Evolutionary conservation across 2,113 vertebrate genomes (phyloP), one percentile per base, ranked within the genome.

Genomic region (Eretmochelys imbricata): DNA sequence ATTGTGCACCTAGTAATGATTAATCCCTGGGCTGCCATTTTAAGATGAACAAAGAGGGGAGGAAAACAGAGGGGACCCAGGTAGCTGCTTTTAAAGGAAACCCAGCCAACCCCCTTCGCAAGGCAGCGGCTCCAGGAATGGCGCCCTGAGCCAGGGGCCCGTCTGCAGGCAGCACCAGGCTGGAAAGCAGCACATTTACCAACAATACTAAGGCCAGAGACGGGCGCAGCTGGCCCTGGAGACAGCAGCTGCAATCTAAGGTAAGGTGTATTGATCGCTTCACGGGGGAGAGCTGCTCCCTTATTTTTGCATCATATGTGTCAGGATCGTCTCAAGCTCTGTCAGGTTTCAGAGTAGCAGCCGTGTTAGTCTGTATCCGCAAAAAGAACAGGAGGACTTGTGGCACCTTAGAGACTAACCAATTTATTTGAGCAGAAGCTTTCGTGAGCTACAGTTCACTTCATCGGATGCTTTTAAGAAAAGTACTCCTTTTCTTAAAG

Each of bases 41-140:
- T 93, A 86, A 91, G 89, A 88, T 83, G 91, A 92, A 91, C 91
- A 93, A 84, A 89, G 91, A 54, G 87, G 87, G 62, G 92, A 69
- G 53, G 14, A 55, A 90, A 85, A 88, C 57, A 65, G 59, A 31
- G 27, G 76, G 46, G 62, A 48, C 7, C 42, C 69, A 55, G 75
- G 48, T 49, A 51, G 59, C 49, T 62, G 59, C 65, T 72, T n/a
- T 72, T 72, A 72, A 72, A 72, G 65, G 65, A 20, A 72, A 20
- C 19, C 65, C 65, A 10, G 65, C 65, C 65, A 10, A 22, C 19
- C 65, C 17, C 65, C n/a, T 38, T 38, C 59, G 35, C 29, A 14
- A 31, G 27, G 29, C 59, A 62, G 29, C 7, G 59, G 14, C 12
- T 62, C 6, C 27, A 35, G 62, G 16, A n/a, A 69, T 2, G 35